Percentiles rank a stretch among this genome's conserved stretches.
Evolutionary conservation across 2,888 invertebrate genomes (phyloP).

Genomic region (Acleris literana): DNA sequence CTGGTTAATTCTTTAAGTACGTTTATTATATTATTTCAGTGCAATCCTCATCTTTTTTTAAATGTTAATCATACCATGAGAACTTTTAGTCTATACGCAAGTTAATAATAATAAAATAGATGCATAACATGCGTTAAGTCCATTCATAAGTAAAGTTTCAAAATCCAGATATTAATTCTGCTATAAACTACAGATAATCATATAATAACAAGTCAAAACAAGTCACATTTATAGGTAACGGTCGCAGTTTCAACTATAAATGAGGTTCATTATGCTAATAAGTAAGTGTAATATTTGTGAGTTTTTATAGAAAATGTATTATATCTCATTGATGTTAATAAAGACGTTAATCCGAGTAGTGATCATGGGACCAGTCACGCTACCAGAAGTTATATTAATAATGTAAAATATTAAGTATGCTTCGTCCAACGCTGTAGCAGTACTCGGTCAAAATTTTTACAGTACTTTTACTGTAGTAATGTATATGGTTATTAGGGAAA

Average conservation of each 20-base stretch:
- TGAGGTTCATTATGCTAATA: constrained; percentile 60
- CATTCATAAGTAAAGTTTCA: constrained; percentile 19
- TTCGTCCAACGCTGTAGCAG: too few species aligned
- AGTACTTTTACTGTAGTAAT: too few species aligned
- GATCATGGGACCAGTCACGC: constrained; percentile 50
- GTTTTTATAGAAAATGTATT: constrained; percentile 46
- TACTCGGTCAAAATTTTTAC: too few species aligned
- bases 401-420: constrained; percentile 32
- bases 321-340: constrained; percentile 49
- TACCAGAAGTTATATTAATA: constrained; percentile 44
- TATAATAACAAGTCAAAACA: constrained; percentile 60
- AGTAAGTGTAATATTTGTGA: constrained; percentile 50
- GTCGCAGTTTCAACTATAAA: constrained; percentile 52
- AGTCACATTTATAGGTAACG: constrained; percentile 59
- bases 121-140: constrained; percentile 11
- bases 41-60: neutral
- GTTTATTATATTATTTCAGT: too few species aligned
- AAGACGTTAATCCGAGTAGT: constrained; percentile 54
- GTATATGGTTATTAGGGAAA: too few species aligned
- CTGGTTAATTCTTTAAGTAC: too few species aligned
- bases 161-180: constrained; percentile 23
- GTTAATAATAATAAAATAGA: constrained; percentile 16
- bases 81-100: constrained; percentile 5
- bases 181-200: constrained; percentile 45
- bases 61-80: constrained; percentile 12